phyloP scores from a whole-genome alignment of 2,888 invertebrate species.

The Cantharis rustica region DNA sequence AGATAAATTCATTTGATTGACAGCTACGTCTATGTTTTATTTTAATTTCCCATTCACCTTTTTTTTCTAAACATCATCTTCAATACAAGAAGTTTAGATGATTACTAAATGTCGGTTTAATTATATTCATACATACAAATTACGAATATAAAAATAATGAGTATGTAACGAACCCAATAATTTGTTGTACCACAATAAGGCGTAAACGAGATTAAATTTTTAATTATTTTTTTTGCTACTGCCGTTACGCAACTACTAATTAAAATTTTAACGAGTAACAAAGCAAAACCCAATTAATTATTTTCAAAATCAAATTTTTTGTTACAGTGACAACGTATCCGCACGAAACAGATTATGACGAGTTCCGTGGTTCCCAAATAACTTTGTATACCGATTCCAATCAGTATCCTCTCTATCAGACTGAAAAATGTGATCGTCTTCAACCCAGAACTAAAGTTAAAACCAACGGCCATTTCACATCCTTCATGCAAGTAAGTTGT shows the following conservation, averaged over 20 bases:
- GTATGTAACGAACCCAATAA: conserved; percentile 16
- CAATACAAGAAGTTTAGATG: neutral
- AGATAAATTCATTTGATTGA: conserved; percentile 36
- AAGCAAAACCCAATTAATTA: neutral
- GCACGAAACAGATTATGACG: conserved; percentile 55
- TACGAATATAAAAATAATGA: conserved; percentile 14
- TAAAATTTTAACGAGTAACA: neutral
- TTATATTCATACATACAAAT: conserved; percentile 13
- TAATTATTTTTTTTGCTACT: neutral
- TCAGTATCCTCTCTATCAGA: conserved; percentile 36
- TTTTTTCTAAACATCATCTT: neutral
- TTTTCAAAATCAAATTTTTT: neutral
- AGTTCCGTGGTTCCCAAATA: conserved; percentile 57
- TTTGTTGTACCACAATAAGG: conserved; percentile 8
- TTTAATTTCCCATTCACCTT: conserved; percentile 21
- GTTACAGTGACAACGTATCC: conserved; percentile 21
- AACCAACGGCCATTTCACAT: conserved; percentile 70
- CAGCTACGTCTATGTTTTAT: conserved; percentile 21
- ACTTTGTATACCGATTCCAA: conserved; percentile 55
- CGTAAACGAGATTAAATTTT: neutral
- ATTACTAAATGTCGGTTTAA: conserved; percentile 21
- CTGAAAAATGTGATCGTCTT: conserved; percentile 36
- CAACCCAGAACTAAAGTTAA: conserved; percentile 63
- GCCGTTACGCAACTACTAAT: neutral
- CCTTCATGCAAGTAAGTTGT: conserved; percentile 65